Evolutionary conservation across 2,797 vertebrate genomes (phyloP).

Genomic region (Cyprinella venusta): DNA sequence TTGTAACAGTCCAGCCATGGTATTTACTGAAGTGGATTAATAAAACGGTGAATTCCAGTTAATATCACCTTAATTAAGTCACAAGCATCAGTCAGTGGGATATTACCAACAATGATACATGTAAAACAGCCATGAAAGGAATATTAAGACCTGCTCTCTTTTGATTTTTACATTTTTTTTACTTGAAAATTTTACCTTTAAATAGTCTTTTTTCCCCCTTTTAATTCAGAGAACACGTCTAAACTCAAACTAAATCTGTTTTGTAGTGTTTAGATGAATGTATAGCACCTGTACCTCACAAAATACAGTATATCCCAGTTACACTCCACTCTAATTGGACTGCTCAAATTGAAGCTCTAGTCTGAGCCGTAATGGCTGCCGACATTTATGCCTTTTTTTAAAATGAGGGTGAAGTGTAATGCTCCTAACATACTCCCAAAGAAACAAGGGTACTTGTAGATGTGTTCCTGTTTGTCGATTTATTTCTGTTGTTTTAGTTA

Average conservation of each 20-base stretch:
- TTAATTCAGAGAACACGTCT: constrained; percentile 54
- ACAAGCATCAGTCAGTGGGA: constrained; percentile 16
- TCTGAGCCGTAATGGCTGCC: constrained; percentile 51
- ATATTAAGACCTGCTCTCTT: background rate
- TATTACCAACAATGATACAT: background rate
- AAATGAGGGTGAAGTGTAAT: constrained; percentile 71
- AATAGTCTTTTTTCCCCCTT: constrained; percentile 30
- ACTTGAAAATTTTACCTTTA: constrained; percentile 43
- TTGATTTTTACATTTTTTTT: constrained; percentile 24
- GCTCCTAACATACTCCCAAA: constrained; percentile 58
- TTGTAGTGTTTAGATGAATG: constrained; percentile 57
- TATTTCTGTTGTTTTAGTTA: constrained; percentile 83
- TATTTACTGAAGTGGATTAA: constrained; percentile 60
- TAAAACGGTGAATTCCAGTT: constrained; percentile 45
- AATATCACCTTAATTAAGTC: constrained; percentile 45
- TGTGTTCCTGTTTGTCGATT: constrained; percentile 83
- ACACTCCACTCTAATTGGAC: constrained; percentile 68
- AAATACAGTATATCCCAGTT: constrained; percentile 58
- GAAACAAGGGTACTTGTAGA: constrained; percentile 76
- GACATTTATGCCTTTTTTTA: constrained; percentile 26
- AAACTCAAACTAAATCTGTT: constrained; percentile 58
- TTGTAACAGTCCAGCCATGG: constrained; percentile 68
- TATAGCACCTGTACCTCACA: constrained; percentile 62
- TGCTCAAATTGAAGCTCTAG: constrained; percentile 52
- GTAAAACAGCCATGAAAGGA: constrained; percentile 15